Percentiles rank a stretch among this genome's conserved stretches.
phyloP scores from a whole-genome alignment of 1,140 invertebrate genomes.

The Hylaeus anthracinus region DNA sequence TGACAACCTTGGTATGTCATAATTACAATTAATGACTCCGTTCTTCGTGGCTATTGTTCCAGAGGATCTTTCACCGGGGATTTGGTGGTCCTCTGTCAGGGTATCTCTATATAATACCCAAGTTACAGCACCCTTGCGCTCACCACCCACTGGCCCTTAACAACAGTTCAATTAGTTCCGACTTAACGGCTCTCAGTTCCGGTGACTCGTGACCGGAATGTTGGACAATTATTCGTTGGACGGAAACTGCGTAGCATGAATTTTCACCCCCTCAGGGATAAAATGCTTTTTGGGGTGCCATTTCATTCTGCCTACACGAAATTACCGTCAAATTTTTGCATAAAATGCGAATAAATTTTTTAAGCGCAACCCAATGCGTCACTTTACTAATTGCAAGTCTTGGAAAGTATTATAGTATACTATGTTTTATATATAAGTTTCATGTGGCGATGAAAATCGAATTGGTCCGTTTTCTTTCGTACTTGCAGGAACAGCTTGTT shows the following conservation, averaged over 20 bases:
- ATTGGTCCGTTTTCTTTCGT: too few species aligned
- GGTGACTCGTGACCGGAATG: slow-evolving; percentile 69
- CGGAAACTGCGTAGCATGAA: slow-evolving; percentile 38
- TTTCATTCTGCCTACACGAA: background rate
- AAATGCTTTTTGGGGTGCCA: slow-evolving; percentile 17
- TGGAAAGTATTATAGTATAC: too few species aligned
- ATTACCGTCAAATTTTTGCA: background rate
- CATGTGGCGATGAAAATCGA: slow-evolving; percentile 3
- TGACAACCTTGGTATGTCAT: background rate
- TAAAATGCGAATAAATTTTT: background rate
- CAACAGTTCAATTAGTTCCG: slow-evolving; percentile 66
- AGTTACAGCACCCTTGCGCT: slow-evolving; percentile 49
- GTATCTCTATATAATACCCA: slow-evolving; percentile 65
- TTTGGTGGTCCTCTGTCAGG: slow-evolving; percentile 58
- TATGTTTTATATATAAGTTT: too few species aligned
- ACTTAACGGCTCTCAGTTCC: slow-evolving; percentile 70
- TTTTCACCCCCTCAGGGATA: slow-evolving; percentile 35
- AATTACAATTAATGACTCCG: slow-evolving; percentile 51
- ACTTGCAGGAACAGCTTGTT: too few species aligned
- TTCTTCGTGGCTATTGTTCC: slow-evolving; percentile 44
- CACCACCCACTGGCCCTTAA: slow-evolving; percentile 51
- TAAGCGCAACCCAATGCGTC: too few species aligned
- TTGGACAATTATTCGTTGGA: slow-evolving; percentile 62
- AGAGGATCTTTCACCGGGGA: slow-evolving; percentile 63
- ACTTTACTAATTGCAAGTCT: too few species aligned